Evolutionary conservation across 2,888 invertebrate species (phyloP).

Genomic region (Cerceris rybyensis): DNA sequence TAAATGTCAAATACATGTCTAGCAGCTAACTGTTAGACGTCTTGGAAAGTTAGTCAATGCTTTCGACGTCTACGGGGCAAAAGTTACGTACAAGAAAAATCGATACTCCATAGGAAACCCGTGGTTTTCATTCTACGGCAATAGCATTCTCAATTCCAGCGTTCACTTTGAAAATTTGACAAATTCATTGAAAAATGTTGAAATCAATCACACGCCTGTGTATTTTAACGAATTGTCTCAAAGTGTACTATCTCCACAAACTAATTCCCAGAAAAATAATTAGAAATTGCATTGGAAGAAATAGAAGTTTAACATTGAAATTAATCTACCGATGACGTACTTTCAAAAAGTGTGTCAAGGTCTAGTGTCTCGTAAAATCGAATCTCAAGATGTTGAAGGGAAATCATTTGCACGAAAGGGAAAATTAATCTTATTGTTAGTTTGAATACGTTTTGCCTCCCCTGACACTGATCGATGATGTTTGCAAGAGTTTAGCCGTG

Average conservation of each 20-base stretch:
- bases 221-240: neutral
- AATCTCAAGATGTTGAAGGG: too few relatives aligned
- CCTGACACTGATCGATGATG: slow-evolving; percentile 18
- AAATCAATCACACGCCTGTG: neutral
- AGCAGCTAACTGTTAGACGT: slow-evolving; percentile 8
- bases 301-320: too few relatives aligned
- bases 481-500: slow-evolving; percentile 11
- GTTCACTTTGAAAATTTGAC: neutral
- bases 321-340: too few relatives aligned
- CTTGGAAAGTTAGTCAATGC: neutral
- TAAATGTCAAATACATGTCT: slow-evolving; percentile 1
- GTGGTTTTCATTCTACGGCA: slow-evolving; percentile 1
- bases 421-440: slow-evolving; percentile 24
- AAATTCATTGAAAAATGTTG: neutral
- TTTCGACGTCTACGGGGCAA: neutral
- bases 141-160: slow-evolving; percentile 19
- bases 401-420: neutral
- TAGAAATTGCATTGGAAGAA: too few relatives aligned
- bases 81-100: slow-evolving; percentile 15
- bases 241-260: too few relatives aligned
- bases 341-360: too few relatives aligned
- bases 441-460: neutral
- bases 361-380: too few relatives aligned
- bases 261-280: too few relatives aligned
- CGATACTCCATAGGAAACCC: slow-evolving; percentile 20